Base-by-base conservation (phyloP, 2,797 vertebrate genomes). In the Cottoperca gobio region DNA sequence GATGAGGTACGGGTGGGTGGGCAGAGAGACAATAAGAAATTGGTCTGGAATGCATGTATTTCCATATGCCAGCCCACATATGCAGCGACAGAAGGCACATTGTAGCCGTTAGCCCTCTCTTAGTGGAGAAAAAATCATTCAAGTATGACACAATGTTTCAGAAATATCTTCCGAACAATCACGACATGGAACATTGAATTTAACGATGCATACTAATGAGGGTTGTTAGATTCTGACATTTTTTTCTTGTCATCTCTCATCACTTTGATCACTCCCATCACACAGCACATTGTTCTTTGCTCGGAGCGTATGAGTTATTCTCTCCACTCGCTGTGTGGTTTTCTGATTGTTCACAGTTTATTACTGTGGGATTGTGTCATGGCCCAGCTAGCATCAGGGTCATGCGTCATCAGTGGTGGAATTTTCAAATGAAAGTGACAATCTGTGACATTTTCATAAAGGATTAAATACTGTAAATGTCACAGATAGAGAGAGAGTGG, bases 21-120 rank as follows among this genome's bases (percentile, higher is more conserved):
- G 81, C 78, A 81, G 60, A 40, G 46, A 81, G 75, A 83, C 87
- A 81, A 90, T 88, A 60, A 81, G 69, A 86, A 85, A 65, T 64
- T 73, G 72, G 60, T 42, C 31, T 87, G 87, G 88, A 88, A 91
- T 92, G 89, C 80, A 77, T 79, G 76, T 43, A 88, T 89, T 88
- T 88, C 89, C 90, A 91, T 90, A 80, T 71, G 76, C 82, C 83
- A 59, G 75, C 92, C 91, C 90, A 93, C 92, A 83, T 57, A 75
- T 75, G 57, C 68, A 6, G 28, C 64, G 61, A 93, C 88, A 94
- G 84, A 92, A 71, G 84, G 64, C 68, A 80, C 81, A 85, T 89
- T 93, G 90, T 93, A 17, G 60, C 55, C 23, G 24, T 79, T 58
- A 37, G 64, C 53, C 7, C 35, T 84, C 14, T 46, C 39, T 70